Evolutionary conservation across 2,797 vertebrate genomes (phyloP).

Genomic region (Sparidentex hasta): DNA sequence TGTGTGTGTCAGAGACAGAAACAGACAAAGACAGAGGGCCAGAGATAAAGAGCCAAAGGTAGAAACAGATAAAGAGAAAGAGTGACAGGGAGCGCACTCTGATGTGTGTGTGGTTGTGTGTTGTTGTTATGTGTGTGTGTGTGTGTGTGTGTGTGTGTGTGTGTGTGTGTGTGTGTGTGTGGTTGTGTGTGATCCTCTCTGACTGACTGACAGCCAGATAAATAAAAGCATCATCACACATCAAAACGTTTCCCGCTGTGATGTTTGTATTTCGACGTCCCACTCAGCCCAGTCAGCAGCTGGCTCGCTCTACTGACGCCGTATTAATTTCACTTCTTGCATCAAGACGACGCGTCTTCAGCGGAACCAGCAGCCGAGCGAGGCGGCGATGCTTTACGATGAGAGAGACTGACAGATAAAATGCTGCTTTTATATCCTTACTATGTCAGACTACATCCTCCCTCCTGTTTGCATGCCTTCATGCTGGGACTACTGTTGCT

Average conservation of each 20-base stretch:
- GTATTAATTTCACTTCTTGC: not conserved
- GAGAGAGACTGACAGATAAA: too few species aligned
- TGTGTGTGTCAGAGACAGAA: not conserved
- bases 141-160: slow-evolving; percentile 7
- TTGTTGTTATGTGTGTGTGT: slow-evolving; percentile 16
- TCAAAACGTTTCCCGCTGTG: slow-evolving; percentile 10
- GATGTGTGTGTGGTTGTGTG: slow-evolving; percentile 12
- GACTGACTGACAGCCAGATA: not conserved
- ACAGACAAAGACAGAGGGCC: slow-evolving; percentile 32
- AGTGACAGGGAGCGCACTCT: slow-evolving; percentile 6
- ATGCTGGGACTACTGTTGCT: too few species aligned
- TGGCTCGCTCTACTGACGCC: not conserved
- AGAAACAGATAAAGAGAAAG: slow-evolving; percentile 43
- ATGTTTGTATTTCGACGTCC: slow-evolving; percentile 14
- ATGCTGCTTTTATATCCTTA: too few species aligned
- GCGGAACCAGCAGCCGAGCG: not conserved
- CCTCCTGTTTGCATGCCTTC: too few species aligned
- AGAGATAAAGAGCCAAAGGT: slow-evolving; percentile 55
- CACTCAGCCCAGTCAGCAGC: slow-evolving; percentile 5
- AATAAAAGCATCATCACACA: slow-evolving; percentile 14
- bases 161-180: slow-evolving; percentile 7
- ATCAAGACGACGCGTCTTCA: not conserved
- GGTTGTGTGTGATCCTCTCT: slow-evolving; percentile 7
- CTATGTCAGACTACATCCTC: too few species aligned
- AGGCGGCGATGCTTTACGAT: not conserved